Percentiles rank a stretch among this genome's conserved stretches.
Conservation (phyloP, 2,797 vertebrate genomes). For the Pelobates cultripes region DNA sequence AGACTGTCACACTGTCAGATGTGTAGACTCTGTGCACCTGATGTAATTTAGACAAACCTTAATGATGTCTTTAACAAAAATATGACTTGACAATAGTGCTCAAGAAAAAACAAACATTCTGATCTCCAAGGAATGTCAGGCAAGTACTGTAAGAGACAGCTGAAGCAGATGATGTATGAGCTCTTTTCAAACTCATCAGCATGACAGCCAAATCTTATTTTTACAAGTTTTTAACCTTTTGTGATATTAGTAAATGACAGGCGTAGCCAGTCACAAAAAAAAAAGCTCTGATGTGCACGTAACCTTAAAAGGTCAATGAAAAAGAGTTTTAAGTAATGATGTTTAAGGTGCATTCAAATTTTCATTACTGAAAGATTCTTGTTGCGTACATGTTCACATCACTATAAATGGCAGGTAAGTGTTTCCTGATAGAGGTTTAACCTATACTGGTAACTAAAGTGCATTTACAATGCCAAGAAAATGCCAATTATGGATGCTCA, state of each 20-base stretch:
- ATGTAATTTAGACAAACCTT: slow-evolving; percentile 55
- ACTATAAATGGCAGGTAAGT: slow-evolving; percentile 11
- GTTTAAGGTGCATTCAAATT: not conserved
- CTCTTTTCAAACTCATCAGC: slow-evolving; percentile 35
- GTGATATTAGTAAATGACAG: slow-evolving; percentile 34
- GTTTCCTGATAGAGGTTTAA: slow-evolving; percentile 7
- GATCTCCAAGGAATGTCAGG: slow-evolving; percentile 47
- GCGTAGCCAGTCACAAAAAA: not conserved
- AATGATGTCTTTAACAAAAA: slow-evolving; percentile 57
- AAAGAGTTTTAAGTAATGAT: not conserved
- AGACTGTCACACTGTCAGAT: slow-evolving; percentile 50
- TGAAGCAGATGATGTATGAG: slow-evolving; percentile 31
- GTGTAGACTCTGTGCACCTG: slow-evolving; percentile 42
- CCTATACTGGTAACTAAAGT: slow-evolving; percentile 5
- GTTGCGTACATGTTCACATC: not conserved
- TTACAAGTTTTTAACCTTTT: slow-evolving; percentile 32
- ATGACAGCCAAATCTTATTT: slow-evolving; percentile 31
- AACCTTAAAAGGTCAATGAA: slow-evolving; percentile 26
- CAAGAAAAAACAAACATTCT: slow-evolving; percentile 50
- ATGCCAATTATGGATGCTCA: not conserved
- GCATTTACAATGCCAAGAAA: slow-evolving; percentile 1
- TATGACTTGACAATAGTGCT: slow-evolving; percentile 54
- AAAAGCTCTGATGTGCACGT: not conserved
- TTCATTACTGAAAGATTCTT: not conserved
- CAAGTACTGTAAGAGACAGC: slow-evolving; percentile 39